A percentile compares a stretch with the other conserved stretches of the same genome.
Conservation (phyloP, 2,797 vertebrate genomes). For the Huso huso region DNA sequence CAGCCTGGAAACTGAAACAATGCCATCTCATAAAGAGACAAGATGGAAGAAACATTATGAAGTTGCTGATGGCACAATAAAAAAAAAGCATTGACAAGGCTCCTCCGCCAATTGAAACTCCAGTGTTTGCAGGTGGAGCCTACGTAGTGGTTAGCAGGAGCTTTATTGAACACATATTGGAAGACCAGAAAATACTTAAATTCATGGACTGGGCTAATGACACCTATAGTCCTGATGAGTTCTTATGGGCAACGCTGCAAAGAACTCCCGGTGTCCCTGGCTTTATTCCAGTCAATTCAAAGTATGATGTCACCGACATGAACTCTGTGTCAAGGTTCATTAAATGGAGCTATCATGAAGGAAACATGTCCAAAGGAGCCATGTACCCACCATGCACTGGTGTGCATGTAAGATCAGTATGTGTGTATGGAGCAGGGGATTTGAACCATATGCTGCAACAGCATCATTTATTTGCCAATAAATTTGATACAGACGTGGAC, state of each 20-base stretch:
- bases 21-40: slow-evolving; percentile 54
- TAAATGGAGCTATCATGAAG: slow-evolving; percentile 76
- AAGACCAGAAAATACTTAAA: slow-evolving; percentile 45
- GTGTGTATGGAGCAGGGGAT: slow-evolving; percentile 77
- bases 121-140: slow-evolving; percentile 74
- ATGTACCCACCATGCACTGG: slow-evolving; percentile 71
- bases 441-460: slow-evolving; percentile 72
- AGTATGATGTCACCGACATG: slow-evolving; percentile 72
- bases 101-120: slow-evolving; percentile 56
- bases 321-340: slow-evolving; percentile 70
- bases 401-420: slow-evolving; percentile 60
- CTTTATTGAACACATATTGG: slow-evolving; percentile 58
- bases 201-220: slow-evolving; percentile 78
- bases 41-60: slow-evolving; percentile 54
- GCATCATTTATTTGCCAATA: slow-evolving; percentile 84
- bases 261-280: slow-evolving; percentile 71
- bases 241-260: slow-evolving; percentile 82
- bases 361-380: slow-evolving; percentile 43
- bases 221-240: slow-evolving; percentile 81
- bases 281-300: slow-evolving; percentile 50
- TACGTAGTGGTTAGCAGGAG: slow-evolving; percentile 73
- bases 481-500: slow-evolving; percentile 72
- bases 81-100: slow-evolving; percentile 45
- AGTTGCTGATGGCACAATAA: slow-evolving; percentile 50
- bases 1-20: slow-evolving; percentile 72